A percentile compares a stretch with the other conserved stretches of the same genome.
Conservation (phyloP, 2,888 invertebrate species). For the Phragmatobia fuliginosa region DNA sequence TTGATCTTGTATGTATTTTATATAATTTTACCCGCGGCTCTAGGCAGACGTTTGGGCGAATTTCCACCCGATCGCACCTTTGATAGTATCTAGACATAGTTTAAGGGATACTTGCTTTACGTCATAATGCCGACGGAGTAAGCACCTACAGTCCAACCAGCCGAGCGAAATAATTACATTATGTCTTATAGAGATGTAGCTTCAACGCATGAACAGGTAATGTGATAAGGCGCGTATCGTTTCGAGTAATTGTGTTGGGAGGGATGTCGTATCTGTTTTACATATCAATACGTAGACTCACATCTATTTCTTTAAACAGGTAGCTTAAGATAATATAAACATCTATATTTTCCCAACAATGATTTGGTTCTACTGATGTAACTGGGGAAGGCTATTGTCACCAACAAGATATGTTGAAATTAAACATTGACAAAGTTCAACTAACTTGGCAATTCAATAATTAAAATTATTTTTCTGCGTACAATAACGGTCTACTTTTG, state of each 20-base stretch:
- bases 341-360: too few species aligned
- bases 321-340: too few species aligned
- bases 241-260: not conserved
- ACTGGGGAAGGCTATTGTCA: too few species aligned
- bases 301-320: not conserved
- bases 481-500: not conserved
- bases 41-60: not conserved
- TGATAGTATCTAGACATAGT: not conserved
- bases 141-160: not conserved
- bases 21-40: not conserved
- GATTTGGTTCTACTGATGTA: too few species aligned
- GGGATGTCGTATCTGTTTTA: not conserved
- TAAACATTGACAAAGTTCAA: too few species aligned
- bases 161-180: slow-evolving; percentile 11
- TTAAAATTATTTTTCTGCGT: too few species aligned
- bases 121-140: slow-evolving; percentile 12
- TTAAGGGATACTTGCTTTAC: not conserved
- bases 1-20: too few species aligned
- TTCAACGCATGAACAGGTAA: not conserved
- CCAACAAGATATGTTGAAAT: too few species aligned
- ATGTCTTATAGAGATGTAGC: slow-evolving; percentile 4
- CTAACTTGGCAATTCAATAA: too few species aligned
- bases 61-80: not conserved
- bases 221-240: not conserved
- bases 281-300: not conserved